Percentiles rank a stretch among this genome's conserved stretches.
Evolutionary conservation across 2,888 invertebrate species (phyloP).

Genomic region (Diarsia dahlii): DNA sequence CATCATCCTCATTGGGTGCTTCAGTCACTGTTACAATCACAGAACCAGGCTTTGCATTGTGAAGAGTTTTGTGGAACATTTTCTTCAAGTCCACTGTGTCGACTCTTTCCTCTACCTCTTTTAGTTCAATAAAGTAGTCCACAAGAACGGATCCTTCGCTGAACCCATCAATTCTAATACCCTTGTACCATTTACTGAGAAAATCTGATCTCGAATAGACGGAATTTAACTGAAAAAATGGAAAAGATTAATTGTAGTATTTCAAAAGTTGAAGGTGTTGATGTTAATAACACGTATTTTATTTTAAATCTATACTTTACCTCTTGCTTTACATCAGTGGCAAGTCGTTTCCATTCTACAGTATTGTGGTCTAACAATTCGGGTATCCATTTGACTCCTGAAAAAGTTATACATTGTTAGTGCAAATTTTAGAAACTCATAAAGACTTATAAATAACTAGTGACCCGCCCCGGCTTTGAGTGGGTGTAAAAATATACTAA

Average conservation of each 20-base stretch:
- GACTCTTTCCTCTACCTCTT: slow-evolving; percentile 93
- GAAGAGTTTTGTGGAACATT: slow-evolving; percentile 92
- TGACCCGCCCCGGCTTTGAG: no score
- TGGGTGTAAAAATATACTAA: no score
- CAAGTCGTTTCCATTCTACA: slow-evolving; percentile 95
- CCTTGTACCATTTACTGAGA: slow-evolving; percentile 95
- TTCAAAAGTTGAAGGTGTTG: neutral
- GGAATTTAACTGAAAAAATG: slow-evolving; percentile 93
- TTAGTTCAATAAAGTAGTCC: slow-evolving; percentile 96
- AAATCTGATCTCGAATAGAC: slow-evolving; percentile 94
- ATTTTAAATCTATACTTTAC: slow-evolving; percentile 79
- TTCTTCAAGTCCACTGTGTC: slow-evolving; percentile 94
- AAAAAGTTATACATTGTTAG: slow-evolving; percentile 48
- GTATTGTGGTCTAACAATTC: slow-evolving; percentile 96
- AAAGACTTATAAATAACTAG: neutral
- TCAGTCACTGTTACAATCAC: slow-evolving; percentile 81
- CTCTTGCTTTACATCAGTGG: slow-evolving; percentile 95
- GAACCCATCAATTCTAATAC: slow-evolving; percentile 96
- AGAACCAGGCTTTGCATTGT: slow-evolving; percentile 88
- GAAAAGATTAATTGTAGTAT: neutral
- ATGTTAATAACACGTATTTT: neutral
- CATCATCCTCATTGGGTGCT: slow-evolving; percentile 68
- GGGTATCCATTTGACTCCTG: slow-evolving; percentile 95
- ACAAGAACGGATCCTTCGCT: slow-evolving; percentile 97
- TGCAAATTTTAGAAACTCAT: neutral